Evolutionary conservation across 92 coral and sea anemone genomes (phyloP), one percentile per base, ranked within the genome.

Genomic region (Epizoanthus rinbou): DNA sequence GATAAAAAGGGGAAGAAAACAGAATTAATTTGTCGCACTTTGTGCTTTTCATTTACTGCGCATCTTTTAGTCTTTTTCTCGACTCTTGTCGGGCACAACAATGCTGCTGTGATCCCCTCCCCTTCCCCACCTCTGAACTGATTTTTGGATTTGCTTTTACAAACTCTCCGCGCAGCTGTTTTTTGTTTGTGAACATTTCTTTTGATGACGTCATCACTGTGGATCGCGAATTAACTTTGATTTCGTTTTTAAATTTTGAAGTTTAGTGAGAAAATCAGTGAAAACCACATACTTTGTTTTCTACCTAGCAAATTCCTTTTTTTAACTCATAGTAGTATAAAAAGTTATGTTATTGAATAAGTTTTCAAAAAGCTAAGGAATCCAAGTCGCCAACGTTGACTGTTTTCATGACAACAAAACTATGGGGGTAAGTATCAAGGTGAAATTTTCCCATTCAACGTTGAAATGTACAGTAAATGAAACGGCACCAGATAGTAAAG

Each of bases 391-490:
- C n/a, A n/a, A n/a, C n/a, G n/a, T 59, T 59, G 65, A 59, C 35
- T 69, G 16, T 24, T 69, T 69, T 69, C 35, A 43, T 43, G 15
- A 69, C 14, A 21, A 47, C 50, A 72, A 21, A 41, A 41, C 76
- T 50, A n/a, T n/a, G n/a, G n/a, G n/a, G n/a, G n/a, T n/a, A n/a
- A n/a, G n/a, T n/a, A n/a, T n/a, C n/a, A n/a, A n/a, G 47, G 47
- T 41, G 45, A 17, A 72, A 45, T 50, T 72, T 72, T 50, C 76
- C 76, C 76, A 21, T 72, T 72, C 76, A 52, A 72, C 39, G 60
- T 53, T 72, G 76, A 72, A 72, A 72, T 19, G 60, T 72, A 72
- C 76, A 72, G 76, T 53, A 72, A 53, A 72, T 53, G 52, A 45
- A 72, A 47, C 35, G 76, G 35, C 37, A 72, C 76, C 58, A 71